phyloP scores from a whole-genome alignment of 2,113 vertebrate genomes.

The Platysteira castanea region DNA sequence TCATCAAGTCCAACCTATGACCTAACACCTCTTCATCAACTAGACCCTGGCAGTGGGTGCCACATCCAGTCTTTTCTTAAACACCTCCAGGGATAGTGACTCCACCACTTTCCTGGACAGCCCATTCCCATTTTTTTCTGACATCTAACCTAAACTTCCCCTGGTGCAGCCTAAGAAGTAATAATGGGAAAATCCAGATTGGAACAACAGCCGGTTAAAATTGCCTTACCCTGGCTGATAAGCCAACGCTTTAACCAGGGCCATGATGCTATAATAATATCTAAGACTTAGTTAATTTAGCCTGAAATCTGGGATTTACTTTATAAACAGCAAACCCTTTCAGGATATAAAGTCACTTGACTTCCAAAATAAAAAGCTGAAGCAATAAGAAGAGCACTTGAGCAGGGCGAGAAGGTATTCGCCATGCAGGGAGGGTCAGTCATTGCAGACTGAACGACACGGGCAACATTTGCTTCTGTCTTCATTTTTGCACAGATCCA shows the following conservation, averaged over 20 bases:
- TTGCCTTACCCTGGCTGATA: neutral
- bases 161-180: neutral
- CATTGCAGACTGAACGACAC: accelerated
- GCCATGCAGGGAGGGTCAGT: too few relatives aligned
- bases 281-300: neutral
- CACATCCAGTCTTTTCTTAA: too few relatives aligned
- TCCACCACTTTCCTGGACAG: neutral
- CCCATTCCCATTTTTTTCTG: neutral
- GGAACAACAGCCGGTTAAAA: neutral
- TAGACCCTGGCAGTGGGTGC: neutral
- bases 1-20: neutral
- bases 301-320: neutral
- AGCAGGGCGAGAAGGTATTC: neutral
- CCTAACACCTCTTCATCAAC: neutral
- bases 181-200: neutral
- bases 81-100: neutral
- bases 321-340: neutral
- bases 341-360: neutral
- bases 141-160: neutral
- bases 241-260: neutral
- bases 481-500: neutral
- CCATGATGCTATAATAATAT: neutral
- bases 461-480: accelerated
- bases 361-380: neutral
- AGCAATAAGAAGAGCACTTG: neutral